Evolutionary conservation across 1,140 invertebrate species (phyloP).

Genomic region (Drosophila bipectinata): DNA sequence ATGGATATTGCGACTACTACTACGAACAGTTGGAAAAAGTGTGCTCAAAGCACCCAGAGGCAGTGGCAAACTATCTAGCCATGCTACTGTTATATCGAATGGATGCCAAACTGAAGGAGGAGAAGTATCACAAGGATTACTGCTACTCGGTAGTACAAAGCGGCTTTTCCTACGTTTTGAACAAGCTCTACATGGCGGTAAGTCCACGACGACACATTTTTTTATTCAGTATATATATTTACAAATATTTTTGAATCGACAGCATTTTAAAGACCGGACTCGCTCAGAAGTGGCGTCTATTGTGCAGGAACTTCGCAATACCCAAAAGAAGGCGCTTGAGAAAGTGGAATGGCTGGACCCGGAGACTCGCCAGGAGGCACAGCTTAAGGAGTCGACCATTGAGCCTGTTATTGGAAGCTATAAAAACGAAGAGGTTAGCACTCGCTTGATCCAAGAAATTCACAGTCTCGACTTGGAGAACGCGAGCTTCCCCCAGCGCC

Average conservation of each 20-base stretch:
- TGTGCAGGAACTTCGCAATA: constrained; percentile 85
- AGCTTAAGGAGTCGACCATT: constrained; percentile 86
- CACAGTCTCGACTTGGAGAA: constrained; percentile 39
- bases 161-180: constrained; percentile 45
- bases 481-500: constrained; percentile 44
- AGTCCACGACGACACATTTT: background rate
- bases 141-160: constrained; percentile 47
- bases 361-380: constrained; percentile 86
- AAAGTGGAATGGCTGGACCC: constrained; percentile 90
- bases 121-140: constrained; percentile 79
- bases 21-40: constrained; percentile 62
- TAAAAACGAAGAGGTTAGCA: constrained; percentile 83
- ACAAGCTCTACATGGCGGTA: constrained; percentile 57
- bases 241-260: background rate
- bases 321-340: constrained; percentile 86
- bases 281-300: constrained; percentile 46
- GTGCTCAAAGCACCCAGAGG: constrained; percentile 50
- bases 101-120: constrained; percentile 57
- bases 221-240: no score
- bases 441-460: constrained; percentile 49
- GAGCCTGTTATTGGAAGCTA: constrained; percentile 86
- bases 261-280: constrained; percentile 55
- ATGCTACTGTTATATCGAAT: constrained; percentile 64
- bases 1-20: constrained; percentile 50
- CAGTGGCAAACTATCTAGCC: constrained; percentile 73